These are phyloP conservation scores for Brenthis daphne DNA, from an alignment of 2,888 invertebrate species.

Conservation along the genomic window DNA sequence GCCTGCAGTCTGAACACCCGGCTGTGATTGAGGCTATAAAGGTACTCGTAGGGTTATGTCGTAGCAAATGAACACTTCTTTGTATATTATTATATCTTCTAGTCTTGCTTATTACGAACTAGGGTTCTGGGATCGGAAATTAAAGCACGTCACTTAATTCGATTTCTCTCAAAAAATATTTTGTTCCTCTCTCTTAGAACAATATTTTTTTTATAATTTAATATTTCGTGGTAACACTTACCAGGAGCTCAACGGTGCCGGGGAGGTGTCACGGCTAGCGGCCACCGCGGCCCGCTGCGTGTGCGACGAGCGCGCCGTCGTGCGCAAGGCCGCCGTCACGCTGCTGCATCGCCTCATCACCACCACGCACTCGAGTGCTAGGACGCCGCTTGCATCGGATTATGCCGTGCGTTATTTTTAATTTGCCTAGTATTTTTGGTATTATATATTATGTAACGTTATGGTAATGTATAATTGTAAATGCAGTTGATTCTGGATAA, in stretches of 20 bases:
- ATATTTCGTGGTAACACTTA: conserved; percentile 30
- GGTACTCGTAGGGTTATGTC: conserved; percentile 41
- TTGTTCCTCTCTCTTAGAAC: neutral
- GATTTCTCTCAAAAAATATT: too few species aligned
- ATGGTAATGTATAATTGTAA: too few species aligned
- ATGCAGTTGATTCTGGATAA: too few species aligned
- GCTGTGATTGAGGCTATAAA: conserved; percentile 54
- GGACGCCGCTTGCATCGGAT: conserved; percentile 41
- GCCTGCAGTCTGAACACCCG: conserved; percentile 58
- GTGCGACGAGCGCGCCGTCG: conserved; percentile 71
- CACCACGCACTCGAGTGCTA: conserved; percentile 26
- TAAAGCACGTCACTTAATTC: too few species aligned
- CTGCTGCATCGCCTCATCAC: conserved; percentile 58
- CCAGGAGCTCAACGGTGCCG: conserved; percentile 58
- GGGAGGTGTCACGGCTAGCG: conserved; percentile 57
- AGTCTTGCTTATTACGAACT: neutral
- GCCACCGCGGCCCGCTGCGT: conserved; percentile 60
- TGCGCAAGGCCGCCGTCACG: conserved; percentile 63
- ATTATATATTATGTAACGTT: too few species aligned
- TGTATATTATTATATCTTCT: too few species aligned
- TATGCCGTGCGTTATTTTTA: conserved; percentile 47
- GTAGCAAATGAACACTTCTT: too few species aligned
- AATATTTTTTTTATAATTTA: neutral
- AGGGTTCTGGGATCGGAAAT: neutral
- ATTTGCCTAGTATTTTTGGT: too few species aligned